Evolutionary conservation across 2,888 invertebrate species (phyloP), one percentile per base, ranked within the genome.

Genomic region (Diplazon laetatorius): DNA sequence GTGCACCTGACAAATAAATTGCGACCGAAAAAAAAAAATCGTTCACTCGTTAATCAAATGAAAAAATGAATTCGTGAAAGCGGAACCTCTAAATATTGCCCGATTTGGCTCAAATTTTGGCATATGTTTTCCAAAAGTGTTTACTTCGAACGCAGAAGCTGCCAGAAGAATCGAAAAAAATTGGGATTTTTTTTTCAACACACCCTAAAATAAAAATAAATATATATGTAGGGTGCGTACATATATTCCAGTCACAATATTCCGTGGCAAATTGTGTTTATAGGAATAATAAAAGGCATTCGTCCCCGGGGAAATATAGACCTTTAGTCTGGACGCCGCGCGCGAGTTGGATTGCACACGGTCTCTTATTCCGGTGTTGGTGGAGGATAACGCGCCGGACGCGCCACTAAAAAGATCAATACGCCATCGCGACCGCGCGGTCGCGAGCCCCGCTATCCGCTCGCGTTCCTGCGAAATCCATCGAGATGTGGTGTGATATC

Each of bases 321-420:
- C 88, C 88, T 89, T 89, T 87, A 87, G 89, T 87, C 86, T 85
- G 79, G 76, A 72, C 76, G n/a, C n/a, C n/a, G n/a, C n/a, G 86
- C 85, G 85, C 82, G 83, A 84, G 84, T 84, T 82, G 81, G 82
- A 84, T 84, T 82, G 83, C 82, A 77, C 79, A n/a, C n/a, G n/a
- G 66, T 76, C 72, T 76, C 75, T 72, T 76, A 52, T 72, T 68
- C 76, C 25, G 76, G 55, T 39, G 65, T 74, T 82, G 89, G 55
- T 86, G 82, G 87, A 88, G 76, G 87, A 89, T 87, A 76, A 35
- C 16, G 89, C 87, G 85, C 85, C 84, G 68, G 72, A 65, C 62
- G 87, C 87, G 87, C 87, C 85, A 89, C 89, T 90, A 91, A 90
- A 91, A 90, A 90, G 90, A 91, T 91, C 91, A 91, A 91, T 91